Evolutionary conservation across 1,140 invertebrate genomes (phyloP).

Genomic region (Ptiloglossa arizonensis): DNA sequence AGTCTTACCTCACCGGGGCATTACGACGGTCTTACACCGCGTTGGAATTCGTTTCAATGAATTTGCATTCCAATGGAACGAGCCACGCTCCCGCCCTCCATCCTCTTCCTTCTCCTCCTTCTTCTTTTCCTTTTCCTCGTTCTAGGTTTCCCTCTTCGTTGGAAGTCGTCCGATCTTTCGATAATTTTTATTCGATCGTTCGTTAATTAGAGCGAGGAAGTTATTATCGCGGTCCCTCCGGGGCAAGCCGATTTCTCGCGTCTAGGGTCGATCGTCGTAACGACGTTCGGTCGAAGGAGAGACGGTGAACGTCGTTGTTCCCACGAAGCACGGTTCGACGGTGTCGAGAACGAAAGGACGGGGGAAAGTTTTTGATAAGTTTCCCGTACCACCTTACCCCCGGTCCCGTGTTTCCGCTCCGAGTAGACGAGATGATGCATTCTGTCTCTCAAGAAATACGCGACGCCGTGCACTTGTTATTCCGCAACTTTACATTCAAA

Average conservation of each 20-base stretch:
- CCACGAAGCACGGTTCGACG: slow-evolving; percentile 13
- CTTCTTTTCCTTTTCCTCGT: neutral
- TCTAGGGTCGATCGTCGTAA: neutral
- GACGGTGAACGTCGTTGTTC: slow-evolving; percentile 14
- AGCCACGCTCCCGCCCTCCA: too few relatives aligned
- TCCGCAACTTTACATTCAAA: slow-evolving; percentile 5
- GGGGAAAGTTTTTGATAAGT: slow-evolving; percentile 57
- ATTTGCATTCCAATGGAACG: slow-evolving; percentile 72
- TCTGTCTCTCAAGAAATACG: slow-evolving; percentile 12
- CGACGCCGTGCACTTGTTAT: neutral
- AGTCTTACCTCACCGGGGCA: slow-evolving; percentile 32
- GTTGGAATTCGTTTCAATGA: slow-evolving; percentile 74
- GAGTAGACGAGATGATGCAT: neutral
- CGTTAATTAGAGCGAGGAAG: slow-evolving; percentile 57
- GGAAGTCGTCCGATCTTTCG: slow-evolving; percentile 39
- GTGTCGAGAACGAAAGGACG: slow-evolving; percentile 12
- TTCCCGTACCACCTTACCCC: neutral
- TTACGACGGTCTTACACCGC: slow-evolving; percentile 71
- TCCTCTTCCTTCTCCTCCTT: too few relatives aligned
- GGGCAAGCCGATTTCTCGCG: too few relatives aligned
- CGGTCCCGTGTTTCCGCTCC: neutral
- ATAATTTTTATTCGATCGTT: slow-evolving; percentile 64
- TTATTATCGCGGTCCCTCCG: slow-evolving; percentile 39
- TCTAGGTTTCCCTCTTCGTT: neutral
- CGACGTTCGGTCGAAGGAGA: neutral